Base-by-base conservation (phyloP, 2,797 vertebrate genomes). In the Diplodus sargus region DNA sequence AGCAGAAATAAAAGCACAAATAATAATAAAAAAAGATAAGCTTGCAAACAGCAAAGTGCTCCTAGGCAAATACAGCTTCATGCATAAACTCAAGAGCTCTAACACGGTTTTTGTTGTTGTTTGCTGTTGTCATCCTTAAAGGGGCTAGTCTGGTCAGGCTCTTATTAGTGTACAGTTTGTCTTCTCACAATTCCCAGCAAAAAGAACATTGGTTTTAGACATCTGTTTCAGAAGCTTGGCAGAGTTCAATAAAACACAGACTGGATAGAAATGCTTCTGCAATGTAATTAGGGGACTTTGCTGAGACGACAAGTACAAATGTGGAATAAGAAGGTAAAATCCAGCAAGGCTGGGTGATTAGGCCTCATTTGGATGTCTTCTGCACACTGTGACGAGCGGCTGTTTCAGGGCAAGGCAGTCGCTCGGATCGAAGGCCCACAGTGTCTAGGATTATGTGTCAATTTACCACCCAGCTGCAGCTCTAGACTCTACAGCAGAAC, bases 371-470 rank as follows among this genome's bases (percentile, higher is more conserved):
- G 90, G 91, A 90, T 90, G 90, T 93, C 88, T 81, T 85, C 74
- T 76, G 79, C 86, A 83, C 82, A 83, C 86, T 88, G 92, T 91
- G 90, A 92, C 67, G 64, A 90, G 88, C 67, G 80, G 65, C 83
- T 90, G 87, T 86, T 90, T 85, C 80, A 30, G 86, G 89, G 85
- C 84, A 86, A 63, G 76, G 84, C 81, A 86, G 87, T 85, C 72
- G 85, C 90, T 90, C 68, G 80, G 90, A 94, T 93, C 89, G 92
- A 91, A 93, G 91, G 85, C 85, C 85, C 86, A 89, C 90, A 79
- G 87, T 91, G 89, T 87, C 93, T 82, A 70, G 93, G 94, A 94
- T 94, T 95, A 93, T 91, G 90, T 94, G 94, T 95, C 93, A 93
- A 93, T 95, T 95, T 94, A 89, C 91, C 92, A 92, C 91, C 91